A percentile compares a stretch with the other conserved stretches of the same genome.
phyloP scores from a whole-genome alignment of 35 echinoderm and acorn worm genomes.

The Apostichopus parvimensis region DNA sequence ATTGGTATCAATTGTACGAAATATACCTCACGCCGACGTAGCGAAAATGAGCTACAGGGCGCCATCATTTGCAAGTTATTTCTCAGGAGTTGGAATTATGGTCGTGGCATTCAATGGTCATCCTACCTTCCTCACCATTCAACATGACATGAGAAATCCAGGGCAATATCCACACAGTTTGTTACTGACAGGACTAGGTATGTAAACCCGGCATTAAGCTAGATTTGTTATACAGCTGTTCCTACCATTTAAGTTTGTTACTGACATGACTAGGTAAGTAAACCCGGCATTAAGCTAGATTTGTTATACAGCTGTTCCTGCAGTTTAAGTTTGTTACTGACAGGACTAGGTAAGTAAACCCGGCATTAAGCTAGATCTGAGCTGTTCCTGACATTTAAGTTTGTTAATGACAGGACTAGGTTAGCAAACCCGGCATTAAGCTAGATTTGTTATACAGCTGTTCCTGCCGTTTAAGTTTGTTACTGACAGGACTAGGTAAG shows the following conservation, averaged over 20 bases:
- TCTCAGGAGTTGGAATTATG: conserved; percentile 21
- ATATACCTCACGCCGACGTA: neutral
- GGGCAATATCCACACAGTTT: conserved; percentile 11
- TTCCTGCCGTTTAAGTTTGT: too few relatives aligned
- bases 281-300: too few relatives aligned
- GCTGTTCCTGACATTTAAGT: neutral
- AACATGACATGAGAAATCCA: conserved; percentile 36
- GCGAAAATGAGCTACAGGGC: neutral
- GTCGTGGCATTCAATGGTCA: conserved; percentile 42
- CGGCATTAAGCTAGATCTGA: too few relatives aligned
- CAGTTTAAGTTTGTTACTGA: too few relatives aligned
- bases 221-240: too few relatives aligned
- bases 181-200: neutral
- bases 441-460: too few relatives aligned
- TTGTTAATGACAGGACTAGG: too few relatives aligned
- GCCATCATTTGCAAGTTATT: neutral
- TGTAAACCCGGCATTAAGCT: neutral
- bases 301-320: too few relatives aligned
- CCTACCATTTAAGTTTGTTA: too few relatives aligned
- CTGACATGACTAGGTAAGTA: neutral
- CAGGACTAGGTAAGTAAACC: too few relatives aligned
- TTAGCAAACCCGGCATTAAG: too few relatives aligned
- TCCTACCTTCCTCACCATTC: neutral
- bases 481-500: too few relatives aligned
- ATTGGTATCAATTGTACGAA: neutral